Conservation (phyloP, 2,113 vertebrate species). For the Garra rufa region DNA sequence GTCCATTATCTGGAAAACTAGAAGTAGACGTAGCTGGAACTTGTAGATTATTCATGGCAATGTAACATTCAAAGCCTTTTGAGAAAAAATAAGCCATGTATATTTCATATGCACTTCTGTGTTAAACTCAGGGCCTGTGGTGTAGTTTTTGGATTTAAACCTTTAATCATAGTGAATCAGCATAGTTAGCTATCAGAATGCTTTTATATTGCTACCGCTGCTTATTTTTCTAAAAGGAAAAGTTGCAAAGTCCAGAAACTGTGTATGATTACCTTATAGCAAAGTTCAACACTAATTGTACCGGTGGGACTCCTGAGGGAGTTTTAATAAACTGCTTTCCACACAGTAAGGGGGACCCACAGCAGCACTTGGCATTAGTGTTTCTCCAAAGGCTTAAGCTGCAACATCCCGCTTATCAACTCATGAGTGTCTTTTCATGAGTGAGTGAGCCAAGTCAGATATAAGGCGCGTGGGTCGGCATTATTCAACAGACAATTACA, state of each 20-base stretch:
- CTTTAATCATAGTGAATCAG: neutral
- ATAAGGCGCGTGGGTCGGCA: conserved; percentile 50
- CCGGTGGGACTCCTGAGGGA: conserved; percentile 8
- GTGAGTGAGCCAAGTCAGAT: conserved; percentile 40
- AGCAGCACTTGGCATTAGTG: conserved; percentile 6
- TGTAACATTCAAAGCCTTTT: neutral
- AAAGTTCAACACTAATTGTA: conserved; percentile 5
- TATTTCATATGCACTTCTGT: conserved; percentile 1
- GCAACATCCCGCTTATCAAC: conserved; percentile 33
- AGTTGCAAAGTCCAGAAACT: neutral
- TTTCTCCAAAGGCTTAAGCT: conserved; percentile 27
- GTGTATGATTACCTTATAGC: conserved; percentile 1
- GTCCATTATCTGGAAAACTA: neutral
- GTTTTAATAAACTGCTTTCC: conserved; percentile 41
- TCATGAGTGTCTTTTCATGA: conserved; percentile 43
- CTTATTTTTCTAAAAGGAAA: neutral
- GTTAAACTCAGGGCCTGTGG: neutral
- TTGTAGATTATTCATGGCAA: neutral
- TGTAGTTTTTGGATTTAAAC: neutral
- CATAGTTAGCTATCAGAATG: neutral
- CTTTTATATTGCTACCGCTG: neutral
- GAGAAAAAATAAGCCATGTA: conserved; percentile 2
- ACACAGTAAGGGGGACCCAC: neutral
- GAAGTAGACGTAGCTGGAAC: neutral
- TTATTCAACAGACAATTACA: conserved; percentile 60